Base-by-base conservation (phyloP, 2,113 vertebrate species). In the Tinamus guttatus region DNA sequence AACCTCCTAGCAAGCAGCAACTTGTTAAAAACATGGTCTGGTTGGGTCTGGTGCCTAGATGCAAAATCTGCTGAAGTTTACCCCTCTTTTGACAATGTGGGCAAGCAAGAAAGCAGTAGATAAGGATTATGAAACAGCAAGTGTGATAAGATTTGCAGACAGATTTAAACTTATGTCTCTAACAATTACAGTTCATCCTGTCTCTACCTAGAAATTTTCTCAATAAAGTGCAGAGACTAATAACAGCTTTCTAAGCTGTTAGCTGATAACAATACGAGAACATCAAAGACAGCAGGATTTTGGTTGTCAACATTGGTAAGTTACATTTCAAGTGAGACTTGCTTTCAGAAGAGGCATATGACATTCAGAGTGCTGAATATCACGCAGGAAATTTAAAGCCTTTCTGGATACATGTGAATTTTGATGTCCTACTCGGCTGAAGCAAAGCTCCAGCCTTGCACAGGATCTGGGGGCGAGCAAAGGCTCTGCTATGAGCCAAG, bases 21-120 rank as follows among this genome's bases (percentile, higher is more conserved):
- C 95, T 51, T 81, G 92, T 78, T 71, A 52, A 56, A 79, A 89
- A 73, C 34, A 68, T 15, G 12, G 62, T 51, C 70, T 6, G 4
- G 89, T 45, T 79, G 77, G 56, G 74, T 71, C 93, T 64, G 81
- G 77, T 25, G 51, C 84, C 56, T 41, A 63, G 56, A 56, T 30
- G 67, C 87, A 81, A n/a, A 27, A 1, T 78, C 38, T 64, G 65
- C 21, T 24, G 27, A 91, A 81, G 18, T 58, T 32, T 52, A 64
- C 5, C 62, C 58, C 52, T 34, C 54, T 52, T 20, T 30, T 94
- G 84, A 87, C 89, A 89, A 93, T 76, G 89, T 52, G 25, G 89
- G 86, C 63, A 89, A 93, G 94, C 95, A 96, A 70, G 95, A 93
- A 81, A 76, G 24, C 47, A 89, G 75, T 22, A 95, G 86, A 89